Evolutionary conservation across 2,888 invertebrate species (phyloP), one percentile per base, ranked within the genome.

Genomic region (Epistrophella euchroma): DNA sequence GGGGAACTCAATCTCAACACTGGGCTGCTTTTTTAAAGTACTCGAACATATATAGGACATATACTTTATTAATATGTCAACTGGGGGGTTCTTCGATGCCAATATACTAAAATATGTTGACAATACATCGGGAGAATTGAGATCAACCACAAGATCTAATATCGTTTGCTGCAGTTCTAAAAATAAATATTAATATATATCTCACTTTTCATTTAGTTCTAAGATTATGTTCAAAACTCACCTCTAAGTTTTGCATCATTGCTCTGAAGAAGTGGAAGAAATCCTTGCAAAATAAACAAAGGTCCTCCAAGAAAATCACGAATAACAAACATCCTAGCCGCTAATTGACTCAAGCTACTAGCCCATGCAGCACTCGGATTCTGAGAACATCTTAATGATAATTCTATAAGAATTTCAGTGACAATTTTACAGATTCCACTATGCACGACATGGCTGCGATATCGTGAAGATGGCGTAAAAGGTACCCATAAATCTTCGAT

Each of bases 131-230:
- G 93, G 92, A 0, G 92, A 91, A 80, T 92, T 92, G 2, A 93
- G 82, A 62, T 93, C 91, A 17, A 93, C 93, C 50, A 96, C 93
- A 64, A 96, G 93, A 90, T 96, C 95, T 52, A 96, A 91, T 70
- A 95, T 93, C 62, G 95, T 94, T 88, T 94, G 93, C 88, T 95
- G 96, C 17, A 96, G 91, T 80, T 96, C 96, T 95, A 91, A 70
- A 25, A 40, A 68, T 47, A 71, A 73, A 35, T 5, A 40, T 28
- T 4, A 5, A 40, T n/a, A 40, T 7, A 17, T n/a, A 43, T 10
- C 22, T 28, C n/a, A 32, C 10, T 17, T 19, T 17, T 10, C 15
- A 2, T 6, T 13, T n/a, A 4, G 28, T 10, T 17, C 10, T 1
- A 2, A 6, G 1, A 52, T 5, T 15, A 10, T 13, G 0, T 17